Percentiles rank a stretch among this genome's conserved stretches.
Conservation (phyloP, 1,140 invertebrate species). For the Eumeta japonica region DNA sequence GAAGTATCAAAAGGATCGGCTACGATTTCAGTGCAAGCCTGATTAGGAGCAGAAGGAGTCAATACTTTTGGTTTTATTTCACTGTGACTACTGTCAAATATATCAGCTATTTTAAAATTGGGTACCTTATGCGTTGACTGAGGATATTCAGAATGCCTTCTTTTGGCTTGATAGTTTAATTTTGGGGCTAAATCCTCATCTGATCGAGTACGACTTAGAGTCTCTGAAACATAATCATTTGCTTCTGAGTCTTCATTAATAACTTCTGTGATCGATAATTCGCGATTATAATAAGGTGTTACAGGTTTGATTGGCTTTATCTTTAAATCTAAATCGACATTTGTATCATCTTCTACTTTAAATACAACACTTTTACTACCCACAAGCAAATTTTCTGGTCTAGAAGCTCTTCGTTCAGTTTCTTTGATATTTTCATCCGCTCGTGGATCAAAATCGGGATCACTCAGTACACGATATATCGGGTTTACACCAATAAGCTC, state of each 20-base stretch:
- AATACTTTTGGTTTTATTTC: slow-evolving; percentile 61
- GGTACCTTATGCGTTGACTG: slow-evolving; percentile 22
- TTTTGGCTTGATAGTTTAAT: slow-evolving; percentile 37
- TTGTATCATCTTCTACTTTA: slow-evolving; percentile 49
- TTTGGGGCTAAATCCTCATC: slow-evolving; percentile 61
- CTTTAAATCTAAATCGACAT: slow-evolving; percentile 33
- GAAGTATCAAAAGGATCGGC: slow-evolving; percentile 84
- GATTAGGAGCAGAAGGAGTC: slow-evolving; percentile 52
- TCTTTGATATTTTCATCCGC: slow-evolving; percentile 48
- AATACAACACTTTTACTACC: slow-evolving; percentile 73
- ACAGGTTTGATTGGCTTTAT: slow-evolving; percentile 63
- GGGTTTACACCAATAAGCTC: slow-evolving; percentile 64
- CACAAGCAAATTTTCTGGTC: slow-evolving; percentile 61
- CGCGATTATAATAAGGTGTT: slow-evolving; percentile 74
- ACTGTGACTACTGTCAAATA: slow-evolving; percentile 62
- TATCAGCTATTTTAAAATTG: slow-evolving; percentile 46
- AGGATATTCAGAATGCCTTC: slow-evolving; percentile 48
- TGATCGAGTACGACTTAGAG: slow-evolving; percentile 49
- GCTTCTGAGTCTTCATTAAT: slow-evolving; percentile 47
- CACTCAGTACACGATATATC: slow-evolving; percentile 59
- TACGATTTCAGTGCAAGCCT: slow-evolving; percentile 35
- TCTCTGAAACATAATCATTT: slow-evolving; percentile 60
- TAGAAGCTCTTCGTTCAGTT: slow-evolving; percentile 53
- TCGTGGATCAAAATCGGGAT: slow-evolving; percentile 77
- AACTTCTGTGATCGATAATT: slow-evolving; percentile 59